phyloP scores from a whole-genome alignment of 1,140 invertebrate species.

The Leucophenga varia region DNA sequence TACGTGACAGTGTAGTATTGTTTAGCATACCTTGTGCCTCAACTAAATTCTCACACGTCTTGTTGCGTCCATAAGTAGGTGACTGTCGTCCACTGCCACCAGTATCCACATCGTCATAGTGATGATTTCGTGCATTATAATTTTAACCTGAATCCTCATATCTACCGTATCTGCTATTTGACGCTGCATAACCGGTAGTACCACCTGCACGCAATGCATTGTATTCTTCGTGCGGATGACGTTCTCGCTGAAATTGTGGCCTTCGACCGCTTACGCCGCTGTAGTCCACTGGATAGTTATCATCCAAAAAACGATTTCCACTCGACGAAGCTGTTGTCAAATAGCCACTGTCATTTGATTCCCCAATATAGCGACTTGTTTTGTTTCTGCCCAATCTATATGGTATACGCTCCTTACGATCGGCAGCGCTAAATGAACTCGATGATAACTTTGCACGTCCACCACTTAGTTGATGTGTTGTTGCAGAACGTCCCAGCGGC shows the following conservation, averaged over 20 bases:
- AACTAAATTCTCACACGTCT: slow-evolving; percentile 26
- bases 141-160: slow-evolving; percentile 2
- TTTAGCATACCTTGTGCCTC: slow-evolving; percentile 18
- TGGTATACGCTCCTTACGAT: slow-evolving; percentile 51
- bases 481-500: slow-evolving; percentile 63
- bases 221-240: slow-evolving; percentile 32
- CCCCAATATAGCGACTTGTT: slow-evolving; percentile 17
- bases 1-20: neutral
- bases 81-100: too few species aligned
- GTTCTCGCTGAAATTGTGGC: slow-evolving; percentile 8
- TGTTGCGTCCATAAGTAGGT: slow-evolving; percentile 36
- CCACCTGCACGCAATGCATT: slow-evolving; percentile 39
- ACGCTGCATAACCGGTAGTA: slow-evolving; percentile 35
- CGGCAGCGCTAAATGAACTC: slow-evolving; percentile 39
- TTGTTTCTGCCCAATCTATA: slow-evolving; percentile 31
- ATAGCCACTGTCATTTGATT: slow-evolving; percentile 37
- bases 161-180: slow-evolving; percentile 1
- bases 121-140: too few species aligned
- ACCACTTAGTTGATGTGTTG: slow-evolving; percentile 61
- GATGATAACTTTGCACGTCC: slow-evolving; percentile 59
- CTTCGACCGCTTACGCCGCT: slow-evolving; percentile 8
- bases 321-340: slow-evolving; percentile 41
- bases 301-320: slow-evolving; percentile 34
- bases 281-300: slow-evolving; percentile 47
- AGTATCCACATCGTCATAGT: slow-evolving; percentile 14